A percentile compares a stretch with the other conserved stretches of the same genome.
Evolutionary conservation across 1,140 invertebrate species (phyloP).

Genomic region (Drosophila albomicans): DNA sequence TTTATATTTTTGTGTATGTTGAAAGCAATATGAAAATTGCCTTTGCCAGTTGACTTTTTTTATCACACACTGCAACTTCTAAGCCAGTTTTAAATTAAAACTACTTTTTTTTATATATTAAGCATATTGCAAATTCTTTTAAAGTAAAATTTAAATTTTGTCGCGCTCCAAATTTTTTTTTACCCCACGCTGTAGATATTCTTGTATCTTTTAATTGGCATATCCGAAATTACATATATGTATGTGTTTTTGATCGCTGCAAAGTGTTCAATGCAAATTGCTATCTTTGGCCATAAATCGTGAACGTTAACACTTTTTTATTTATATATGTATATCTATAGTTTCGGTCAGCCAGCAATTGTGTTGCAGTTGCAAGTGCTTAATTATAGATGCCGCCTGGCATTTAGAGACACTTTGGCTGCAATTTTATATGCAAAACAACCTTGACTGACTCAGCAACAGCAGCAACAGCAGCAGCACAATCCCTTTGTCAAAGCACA

Average conservation of each 20-base stretch:
- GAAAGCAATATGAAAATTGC: too few relatives aligned
- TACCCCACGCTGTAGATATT: too few relatives aligned
- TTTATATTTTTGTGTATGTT: not conserved
- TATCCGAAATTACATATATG: too few relatives aligned
- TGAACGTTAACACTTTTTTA: slow-evolving; percentile 54
- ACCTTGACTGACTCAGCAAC: not conserved
- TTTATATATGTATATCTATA: slow-evolving; percentile 22
- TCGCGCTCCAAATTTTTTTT: too few relatives aligned
- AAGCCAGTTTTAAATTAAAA: too few relatives aligned
- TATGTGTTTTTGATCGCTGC: too few relatives aligned
- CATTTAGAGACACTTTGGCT: slow-evolving; percentile 8
- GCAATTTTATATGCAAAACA: not conserved
- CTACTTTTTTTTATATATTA: too few relatives aligned
- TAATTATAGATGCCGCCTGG: slow-evolving; percentile 14
- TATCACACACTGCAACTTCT: too few relatives aligned
- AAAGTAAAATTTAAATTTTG: too few relatives aligned
- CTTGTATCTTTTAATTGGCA: too few relatives aligned
- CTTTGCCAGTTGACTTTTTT: too few relatives aligned
- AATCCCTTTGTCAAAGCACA: slow-evolving; percentile 7
- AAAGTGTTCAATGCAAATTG: slow-evolving; percentile 17
- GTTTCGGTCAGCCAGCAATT: not conserved
- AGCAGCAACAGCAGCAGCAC: not conserved
- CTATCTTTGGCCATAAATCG: slow-evolving; percentile 53
- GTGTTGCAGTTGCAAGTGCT: slow-evolving; percentile 6
- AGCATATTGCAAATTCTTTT: too few relatives aligned